Base-by-base conservation (phyloP, 1,140 invertebrate species). In the Bombyx mandarina region DNA sequence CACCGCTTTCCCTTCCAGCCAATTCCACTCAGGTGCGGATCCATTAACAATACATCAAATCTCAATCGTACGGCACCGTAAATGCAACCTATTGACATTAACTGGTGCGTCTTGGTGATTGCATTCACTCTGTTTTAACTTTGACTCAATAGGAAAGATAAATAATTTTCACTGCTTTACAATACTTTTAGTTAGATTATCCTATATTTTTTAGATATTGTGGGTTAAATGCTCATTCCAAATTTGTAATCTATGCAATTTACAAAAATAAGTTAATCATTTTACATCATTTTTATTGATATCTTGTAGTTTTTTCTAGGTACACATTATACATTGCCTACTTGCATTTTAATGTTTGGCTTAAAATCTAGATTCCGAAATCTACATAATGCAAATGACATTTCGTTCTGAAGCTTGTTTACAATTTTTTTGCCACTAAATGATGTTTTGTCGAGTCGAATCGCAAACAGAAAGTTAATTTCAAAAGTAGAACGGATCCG, bases 1-100 rank as follows among this genome's bases (percentile, higher is more conserved):
- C 85, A 82, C 60, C 81, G 83, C 43, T 88, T 86, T 67, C 87
- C 87, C 49, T 88, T 88, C 62, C 87, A 88, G 75, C 86, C 87
- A 45, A 82, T 88, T 62, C 85, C 82, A 66, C 85, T 88, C 73
- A 88, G 87, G 82, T 86, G 59, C 45, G 45, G 8, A 47, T 48
- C 22, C n/a, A 42, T 22, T 10, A 48, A 55, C 46, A 55, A 55
- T 55, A 55, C 22, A 55, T n/a, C 22, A 49, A 7, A 60, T 46
- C 51, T 56, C n/a, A 9, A 58, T 58, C 52, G 57, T 67, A 54
- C 52, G 43, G 12, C 8, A 47, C 10, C 46, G 8, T n/a, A 47
- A 47, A 47, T 10, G 10, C 7, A 47, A 47, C 52, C 43, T 54
- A 51, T 51, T 35, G 12, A 26, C 22, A 50, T 50, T 50, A 22